Evolutionary conservation across 2,113 vertebrate species (phyloP), one percentile per base, ranked within the genome.

Genomic region (Zosterops hypoxanthus): DNA sequence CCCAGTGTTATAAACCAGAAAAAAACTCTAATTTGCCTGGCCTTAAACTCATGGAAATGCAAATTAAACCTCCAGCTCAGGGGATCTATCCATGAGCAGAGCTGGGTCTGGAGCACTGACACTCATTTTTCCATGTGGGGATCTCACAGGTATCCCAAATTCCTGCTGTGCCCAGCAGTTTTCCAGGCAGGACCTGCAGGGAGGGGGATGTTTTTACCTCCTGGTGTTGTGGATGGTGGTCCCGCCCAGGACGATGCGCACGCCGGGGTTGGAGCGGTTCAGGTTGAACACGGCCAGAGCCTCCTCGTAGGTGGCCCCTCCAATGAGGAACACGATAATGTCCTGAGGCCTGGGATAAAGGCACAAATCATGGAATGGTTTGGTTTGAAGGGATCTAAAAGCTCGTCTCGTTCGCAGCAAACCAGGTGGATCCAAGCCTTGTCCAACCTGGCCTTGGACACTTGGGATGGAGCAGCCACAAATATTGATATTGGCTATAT

Each of bases 281-380:
- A 99, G 98, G 96, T 99, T 99, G 88, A 99, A 99, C 33, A 99
- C 99, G 0, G 98, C 88, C 71, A 99, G 98, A 1, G 99, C 99
- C 96, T 99, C 99, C 89, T 99, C 99, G 4, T 99, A 99, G 0
- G 98, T 99, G 23, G 99, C 98, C 22, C 99, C 99, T n/a, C 99
- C 99, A 1, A 99, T 99, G 31, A 99, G 34, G 77, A 99, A 99
- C 41, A 99, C 98, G 1, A 99, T 96, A 33, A 99, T 99, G 65
- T 99, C 99, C 87, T 99, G 99, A 73, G 99, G 99, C 94, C 99
- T 99, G 96, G 10, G 41, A 34, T 2, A 6, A 25, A 17, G 41
- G 70, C 78, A 82, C n/a, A 55, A 41, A 49, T 8, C 63, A 16
- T 5, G 55, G 14, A 22, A 11, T 31, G 63, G n/a, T 31, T 31